Percentiles rank a stretch among this genome's conserved stretches.
Conservation (phyloP, 2,797 vertebrate species). For the Sorex maritimensis region DNA sequence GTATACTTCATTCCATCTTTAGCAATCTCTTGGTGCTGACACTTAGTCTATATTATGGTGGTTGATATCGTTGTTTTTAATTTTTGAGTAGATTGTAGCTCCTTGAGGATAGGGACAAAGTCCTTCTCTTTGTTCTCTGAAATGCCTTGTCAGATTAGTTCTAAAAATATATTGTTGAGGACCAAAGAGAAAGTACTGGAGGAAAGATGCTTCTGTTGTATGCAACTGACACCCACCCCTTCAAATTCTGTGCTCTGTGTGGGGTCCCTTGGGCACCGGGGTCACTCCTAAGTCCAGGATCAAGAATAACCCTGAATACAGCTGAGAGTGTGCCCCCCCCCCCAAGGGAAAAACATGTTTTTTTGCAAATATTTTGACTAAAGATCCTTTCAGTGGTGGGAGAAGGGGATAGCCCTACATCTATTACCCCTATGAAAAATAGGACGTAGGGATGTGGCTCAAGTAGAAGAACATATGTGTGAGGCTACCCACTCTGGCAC, state of each 20-base stretch:
- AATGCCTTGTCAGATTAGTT: conserved; percentile 38
- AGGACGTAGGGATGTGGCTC: too few species aligned
- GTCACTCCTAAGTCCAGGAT: too few species aligned
- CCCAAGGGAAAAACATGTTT: too few species aligned
- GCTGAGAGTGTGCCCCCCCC: too few species aligned
- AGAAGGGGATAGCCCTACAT: conserved; percentile 10
- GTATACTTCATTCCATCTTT: neutral
- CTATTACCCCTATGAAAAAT: conserved; percentile 40
- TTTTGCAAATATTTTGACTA: neutral
- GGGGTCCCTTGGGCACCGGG: too few species aligned
- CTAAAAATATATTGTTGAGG: neutral
- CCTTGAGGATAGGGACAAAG: neutral
- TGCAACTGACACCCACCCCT: too few species aligned
- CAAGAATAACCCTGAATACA: too few species aligned
- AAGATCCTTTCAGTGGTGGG: neutral
- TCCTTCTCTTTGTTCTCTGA: conserved; percentile 17
- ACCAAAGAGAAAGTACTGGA: too few species aligned
- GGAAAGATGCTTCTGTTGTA: too few species aligned
- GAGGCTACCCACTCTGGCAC: too few species aligned
- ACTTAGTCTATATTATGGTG: neutral
- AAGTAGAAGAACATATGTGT: too few species aligned
- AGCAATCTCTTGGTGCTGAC: neutral
- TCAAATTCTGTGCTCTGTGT: too few species aligned
- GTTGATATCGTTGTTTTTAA: conserved; percentile 39
- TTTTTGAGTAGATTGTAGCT: conserved; percentile 47